Base-by-base conservation (phyloP, 2,888 invertebrate species). In the Pyrrhia umbra region DNA sequence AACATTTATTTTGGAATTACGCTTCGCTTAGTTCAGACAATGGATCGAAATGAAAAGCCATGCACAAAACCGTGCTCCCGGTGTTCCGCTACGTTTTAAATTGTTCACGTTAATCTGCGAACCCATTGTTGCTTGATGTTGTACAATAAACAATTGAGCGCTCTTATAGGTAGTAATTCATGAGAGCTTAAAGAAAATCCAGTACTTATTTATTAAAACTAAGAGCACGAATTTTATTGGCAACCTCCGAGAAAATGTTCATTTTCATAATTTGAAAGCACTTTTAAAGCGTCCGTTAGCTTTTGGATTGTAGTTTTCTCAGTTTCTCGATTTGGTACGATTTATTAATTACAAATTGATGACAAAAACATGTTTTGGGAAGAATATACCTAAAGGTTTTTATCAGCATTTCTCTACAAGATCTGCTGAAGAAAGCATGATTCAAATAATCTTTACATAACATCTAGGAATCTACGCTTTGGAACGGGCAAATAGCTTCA, bases 1-100 rank as follows among this genome's bases (percentile, higher is more conserved):
- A 20, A 2, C 27, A 30, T 42, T 54, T 42, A 42, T 52, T 54
- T 42, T 27, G 42, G 40, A 9, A n/a, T 34, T 34, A 34, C 42
- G 52, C 13, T 27, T 16, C 40, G 27, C 10, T 52, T 42, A 18
- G 8, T 20, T 27, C 27, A 30, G 40, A 52, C 52, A 42, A 42
- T 42, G 20, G 25, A 13, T 20, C 5, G 9, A 30, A 27, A 27
- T 9, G 27, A 42, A 54, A 54, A 20, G 42, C 23, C 18, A 27
- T 27, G 42, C 27, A 42, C 42, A 30, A 30, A 23, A 20, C n/a
- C 6, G 37, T 20, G 13, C n/a, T 34, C 5, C 34, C 34, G 13
- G 30, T 13, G 30, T 42, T 27, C 40, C 27, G 42, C 27, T 18
- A 20, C 42, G 27, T 30, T 42, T 10, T 9, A 23, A 27, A 27